These are phyloP conservation scores for Lindbergichthys nudifrons DNA, from an alignment of 2,797 vertebrate genomes.

Conservation along the genomic window DNA sequence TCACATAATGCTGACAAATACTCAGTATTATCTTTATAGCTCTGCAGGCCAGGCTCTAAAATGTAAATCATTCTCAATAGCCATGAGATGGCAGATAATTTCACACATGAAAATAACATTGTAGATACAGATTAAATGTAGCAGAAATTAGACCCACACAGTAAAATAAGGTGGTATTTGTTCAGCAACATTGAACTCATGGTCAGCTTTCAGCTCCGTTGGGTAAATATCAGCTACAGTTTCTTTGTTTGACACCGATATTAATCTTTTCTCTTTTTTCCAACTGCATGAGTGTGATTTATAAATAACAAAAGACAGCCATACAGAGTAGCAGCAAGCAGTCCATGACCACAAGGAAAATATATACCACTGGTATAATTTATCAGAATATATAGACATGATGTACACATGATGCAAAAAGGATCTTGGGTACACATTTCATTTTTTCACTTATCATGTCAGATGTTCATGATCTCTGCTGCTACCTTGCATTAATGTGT, in stretches of 20 bases:
- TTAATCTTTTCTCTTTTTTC: constrained; percentile 40
- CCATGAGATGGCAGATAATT: constrained; percentile 29
- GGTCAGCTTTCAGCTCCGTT: constrained; percentile 51
- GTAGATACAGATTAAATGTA: constrained; percentile 60
- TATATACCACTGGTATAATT: constrained; percentile 21
- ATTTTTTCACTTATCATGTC: background rate
- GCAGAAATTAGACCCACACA: constrained; percentile 58
- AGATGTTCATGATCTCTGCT: constrained; percentile 16
- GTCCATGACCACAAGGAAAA: constrained; percentile 22
- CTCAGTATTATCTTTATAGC: constrained; percentile 23
- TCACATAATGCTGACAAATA: constrained; percentile 41
- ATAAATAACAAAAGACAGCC: constrained; percentile 34
- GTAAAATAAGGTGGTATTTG: constrained; percentile 59
- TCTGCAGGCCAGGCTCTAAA: constrained; percentile 8
- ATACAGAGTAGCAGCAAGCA: constrained; percentile 25
- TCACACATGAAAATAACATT: constrained; percentile 45
- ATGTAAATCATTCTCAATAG: constrained; percentile 10
- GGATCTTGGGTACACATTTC: background rate
- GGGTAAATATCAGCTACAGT: constrained; percentile 65
- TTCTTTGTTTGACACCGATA: constrained; percentile 65
- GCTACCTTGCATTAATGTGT: constrained; percentile 19
- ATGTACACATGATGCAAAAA: constrained; percentile 23
- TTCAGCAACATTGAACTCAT: constrained; percentile 65
- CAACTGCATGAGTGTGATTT: constrained; percentile 4
- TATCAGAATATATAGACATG: background rate